Conservation (phyloP, 37 sponge, comb jelly and placozoan species). For the Aplysina aerophoba region DNA sequence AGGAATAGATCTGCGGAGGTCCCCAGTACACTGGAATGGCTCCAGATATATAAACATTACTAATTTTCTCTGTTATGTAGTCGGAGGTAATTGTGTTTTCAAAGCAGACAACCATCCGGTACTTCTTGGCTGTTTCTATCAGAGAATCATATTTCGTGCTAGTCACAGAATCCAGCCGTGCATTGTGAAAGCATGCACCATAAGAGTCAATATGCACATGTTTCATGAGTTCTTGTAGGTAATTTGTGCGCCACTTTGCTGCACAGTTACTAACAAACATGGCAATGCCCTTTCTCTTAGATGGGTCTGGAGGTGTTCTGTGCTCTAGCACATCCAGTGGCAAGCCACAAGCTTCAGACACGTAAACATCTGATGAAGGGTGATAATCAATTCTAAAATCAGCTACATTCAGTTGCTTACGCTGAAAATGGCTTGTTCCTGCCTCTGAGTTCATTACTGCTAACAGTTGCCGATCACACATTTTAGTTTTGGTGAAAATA, state of each 20-base stretch:
- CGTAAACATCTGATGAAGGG: not conserved
- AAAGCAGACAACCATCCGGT: conserved; percentile 24
- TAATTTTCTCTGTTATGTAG: conserved; percentile 14
- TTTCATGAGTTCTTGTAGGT: conserved; percentile 2
- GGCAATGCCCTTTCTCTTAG: conserved; percentile 11
- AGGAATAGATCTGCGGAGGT: conserved; percentile 2
- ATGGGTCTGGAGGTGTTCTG: not conserved
- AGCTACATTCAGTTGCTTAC: not conserved
- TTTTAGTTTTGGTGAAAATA: too few relatives aligned
- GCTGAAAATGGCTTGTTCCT: not conserved
- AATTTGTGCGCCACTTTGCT: not conserved
- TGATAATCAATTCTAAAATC: conserved; percentile 5
- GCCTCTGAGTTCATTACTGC: not conserved
- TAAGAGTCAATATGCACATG: conserved; percentile 25
- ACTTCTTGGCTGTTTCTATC: not conserved
- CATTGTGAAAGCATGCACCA: conserved; percentile 22
- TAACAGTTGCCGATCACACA: not conserved
- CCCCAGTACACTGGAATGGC: conserved; percentile 37
- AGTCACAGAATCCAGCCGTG: not conserved
- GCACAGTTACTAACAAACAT: conserved; percentile 27
- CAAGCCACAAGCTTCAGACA: not conserved
- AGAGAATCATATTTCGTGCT: not conserved
- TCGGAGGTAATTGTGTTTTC: conserved; percentile 13
- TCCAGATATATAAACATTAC: not conserved
- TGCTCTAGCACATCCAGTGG: not conserved